phyloP scores from a whole-genome alignment of 2,888 invertebrate species.

The Mythimna vitellina region DNA sequence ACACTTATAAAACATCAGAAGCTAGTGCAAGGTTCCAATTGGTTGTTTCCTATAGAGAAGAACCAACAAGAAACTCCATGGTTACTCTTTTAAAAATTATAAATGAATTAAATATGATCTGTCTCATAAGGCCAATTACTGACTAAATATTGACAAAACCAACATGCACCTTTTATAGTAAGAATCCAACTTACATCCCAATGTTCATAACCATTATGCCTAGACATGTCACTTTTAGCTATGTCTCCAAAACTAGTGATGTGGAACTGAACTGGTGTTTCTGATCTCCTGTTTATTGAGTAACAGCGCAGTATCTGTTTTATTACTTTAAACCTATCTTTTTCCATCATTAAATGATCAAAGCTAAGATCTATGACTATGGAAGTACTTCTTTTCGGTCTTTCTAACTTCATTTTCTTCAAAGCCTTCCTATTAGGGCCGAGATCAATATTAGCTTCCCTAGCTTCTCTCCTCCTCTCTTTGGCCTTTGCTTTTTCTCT shows the following conservation, averaged over 20 bases:
- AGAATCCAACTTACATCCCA: conserved; percentile 94
- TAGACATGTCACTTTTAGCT: conserved; percentile 93
- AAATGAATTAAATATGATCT: not conserved
- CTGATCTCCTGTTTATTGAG: conserved; percentile 96
- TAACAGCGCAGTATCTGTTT: conserved; percentile 98
- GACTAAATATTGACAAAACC: not conserved
- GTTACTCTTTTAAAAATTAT: too few relatives aligned
- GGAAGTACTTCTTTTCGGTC: conserved; percentile 92
- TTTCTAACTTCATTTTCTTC: conserved; percentile 93
- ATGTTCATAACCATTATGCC: conserved; percentile 96
- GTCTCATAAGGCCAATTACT: not conserved
- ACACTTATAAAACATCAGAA: too few relatives aligned
- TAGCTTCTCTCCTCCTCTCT: conserved; percentile 92
- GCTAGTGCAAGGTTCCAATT: too few relatives aligned
- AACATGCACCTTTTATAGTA: not conserved
- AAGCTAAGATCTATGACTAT: conserved; percentile 97
- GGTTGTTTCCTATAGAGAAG: too few relatives aligned
- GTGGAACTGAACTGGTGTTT: conserved; percentile 95
- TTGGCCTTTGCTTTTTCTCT: conserved; percentile 94
- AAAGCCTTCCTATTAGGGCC: conserved; percentile 95
- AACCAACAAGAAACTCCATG: too few relatives aligned
- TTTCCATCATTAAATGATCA: conserved; percentile 97
- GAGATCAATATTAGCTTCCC: conserved; percentile 92
- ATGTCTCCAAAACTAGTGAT: conserved; percentile 95
- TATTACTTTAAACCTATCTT: conserved; percentile 96